Percentiles rank a stretch among this genome's conserved stretches.
These are phyloP conservation scores for Dascyllus trimaculatus DNA, from an alignment of 2,113 vertebrate genomes.

Conservation along the genomic window DNA sequence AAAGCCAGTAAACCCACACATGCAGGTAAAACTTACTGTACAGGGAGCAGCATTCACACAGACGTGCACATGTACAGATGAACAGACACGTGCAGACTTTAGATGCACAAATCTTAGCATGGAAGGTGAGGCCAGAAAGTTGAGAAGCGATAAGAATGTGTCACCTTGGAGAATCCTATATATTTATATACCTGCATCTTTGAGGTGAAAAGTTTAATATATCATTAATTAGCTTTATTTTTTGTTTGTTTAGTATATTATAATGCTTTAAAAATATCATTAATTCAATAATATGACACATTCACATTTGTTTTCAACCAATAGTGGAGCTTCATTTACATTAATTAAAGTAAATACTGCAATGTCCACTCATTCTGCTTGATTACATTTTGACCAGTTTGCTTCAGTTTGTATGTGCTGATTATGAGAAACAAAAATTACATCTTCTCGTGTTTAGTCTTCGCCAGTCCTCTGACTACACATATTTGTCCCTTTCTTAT, in stretches of 20 bases:
- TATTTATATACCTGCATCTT: too few species aligned
- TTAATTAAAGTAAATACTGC: constrained; percentile 4
- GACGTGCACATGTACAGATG: not conserved
- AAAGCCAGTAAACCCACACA: not conserved
- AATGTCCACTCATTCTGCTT: not conserved
- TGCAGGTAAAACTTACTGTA: not conserved
- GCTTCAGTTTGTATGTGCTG: not conserved
- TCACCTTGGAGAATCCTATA: too few species aligned
- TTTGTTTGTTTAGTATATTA: too few species aligned
- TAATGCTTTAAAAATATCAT: too few species aligned
- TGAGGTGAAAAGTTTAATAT: too few species aligned
- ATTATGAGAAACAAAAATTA: not conserved
- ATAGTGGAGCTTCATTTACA: not conserved
- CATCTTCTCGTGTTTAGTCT: not conserved
- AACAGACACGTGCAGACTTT: not conserved
- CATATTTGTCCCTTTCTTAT: not conserved
- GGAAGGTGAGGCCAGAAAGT: not conserved
- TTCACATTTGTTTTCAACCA: not conserved
- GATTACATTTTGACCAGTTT: not conserved
- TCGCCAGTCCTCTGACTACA: not conserved
- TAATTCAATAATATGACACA: not conserved
- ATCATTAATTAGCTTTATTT: too few species aligned
- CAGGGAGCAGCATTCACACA: not conserved
- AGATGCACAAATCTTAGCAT: not conserved
- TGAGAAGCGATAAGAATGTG: too few species aligned